Base-by-base conservation (phyloP, 2,797 vertebrate genomes). In the Lepilemur ruficaudatus region DNA sequence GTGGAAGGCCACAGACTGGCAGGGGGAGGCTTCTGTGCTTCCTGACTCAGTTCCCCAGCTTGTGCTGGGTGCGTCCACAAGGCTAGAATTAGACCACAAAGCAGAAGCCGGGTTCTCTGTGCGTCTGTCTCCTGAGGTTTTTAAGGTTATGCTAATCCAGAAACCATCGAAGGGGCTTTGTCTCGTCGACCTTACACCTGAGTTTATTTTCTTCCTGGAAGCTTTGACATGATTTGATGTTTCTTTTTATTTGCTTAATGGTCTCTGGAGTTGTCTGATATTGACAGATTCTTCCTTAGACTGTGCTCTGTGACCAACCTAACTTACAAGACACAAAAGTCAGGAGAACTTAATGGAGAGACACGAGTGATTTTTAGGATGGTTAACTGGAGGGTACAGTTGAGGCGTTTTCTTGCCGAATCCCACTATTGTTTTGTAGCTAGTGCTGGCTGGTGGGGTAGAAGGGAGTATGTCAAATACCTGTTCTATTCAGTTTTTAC, bases 231-330 rank as follows among this genome's bases (percentile, higher is more conserved):
- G 43, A 78, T 48, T 92, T 89, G 69, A 52, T 55, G 13, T 79
- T 95, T 95, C 50, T 95, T 96, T 93, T 83, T 79, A 81, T 93
- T 94, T 96, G 67, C 50, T 76, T 91, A 50, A 25, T 70, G 52
- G n/a, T 80, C 87, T 83, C 91, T 80, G 35, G 75, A 35, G 4
- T 52, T 70, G 30, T 52, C 72, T 78, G 0, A 7, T 78, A 92
- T 13, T 93, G 73, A 86, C 32, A 89, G 30, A 22, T 75, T 92
- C 73, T 89, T 94, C 52, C 55, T 86, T 57, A 86, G 32, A 41
- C 46, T 55, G 15, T 72, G 72, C 41, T 89, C 52, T 87, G 35
- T 78, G 63, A 32, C 79, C 70, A 65, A 0, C 55, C 50, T 86
- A 46, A 88, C 43, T 78, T 14, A 4, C 30, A 88, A 75, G 87